These are phyloP conservation scores for Macrobrachium nipponense DNA, from an alignment of 1,140 invertebrate species.

Conservation along the genomic window DNA sequence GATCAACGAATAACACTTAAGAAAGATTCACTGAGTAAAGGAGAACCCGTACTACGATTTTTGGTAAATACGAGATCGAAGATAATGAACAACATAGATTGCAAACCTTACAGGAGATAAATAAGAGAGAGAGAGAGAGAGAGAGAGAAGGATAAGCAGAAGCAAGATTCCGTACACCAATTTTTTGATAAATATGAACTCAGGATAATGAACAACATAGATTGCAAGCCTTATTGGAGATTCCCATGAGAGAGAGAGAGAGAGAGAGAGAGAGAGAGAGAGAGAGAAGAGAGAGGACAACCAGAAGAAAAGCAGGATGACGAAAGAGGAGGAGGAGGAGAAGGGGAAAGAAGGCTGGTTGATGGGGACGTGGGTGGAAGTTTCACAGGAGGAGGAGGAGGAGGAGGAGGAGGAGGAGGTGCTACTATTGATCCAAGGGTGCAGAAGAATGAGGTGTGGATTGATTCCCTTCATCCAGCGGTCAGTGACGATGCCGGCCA, in stretches of 20 bases:
- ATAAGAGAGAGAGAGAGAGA: too few relatives aligned
- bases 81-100: too few relatives aligned
- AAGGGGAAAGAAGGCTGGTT: neutral
- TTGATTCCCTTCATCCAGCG: constrained; percentile 39
- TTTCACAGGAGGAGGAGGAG: neutral
- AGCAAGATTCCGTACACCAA: too few relatives aligned
- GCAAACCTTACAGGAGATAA: too few relatives aligned
- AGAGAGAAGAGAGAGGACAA: neutral
- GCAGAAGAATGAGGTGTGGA: constrained; percentile 38
- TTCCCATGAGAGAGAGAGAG: neutral
- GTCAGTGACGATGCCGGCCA: neutral
- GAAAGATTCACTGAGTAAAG: too few relatives aligned
- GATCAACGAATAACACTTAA: neutral
- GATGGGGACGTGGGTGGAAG: too few relatives aligned
- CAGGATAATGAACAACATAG: too few relatives aligned
- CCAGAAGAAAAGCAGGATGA: neutral
- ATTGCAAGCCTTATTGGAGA: too few relatives aligned
- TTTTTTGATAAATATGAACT: too few relatives aligned
- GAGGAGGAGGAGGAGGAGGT: neutral
- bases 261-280: neutral
- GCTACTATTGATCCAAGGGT: constrained; percentile 34
- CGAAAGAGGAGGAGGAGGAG: neutral
- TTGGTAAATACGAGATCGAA: too few relatives aligned
- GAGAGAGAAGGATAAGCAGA: too few relatives aligned
- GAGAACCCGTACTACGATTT: too few relatives aligned